Percentiles rank a stretch among this genome's conserved stretches.
Conservation (phyloP, 2,113 vertebrate genomes). For the Rhegmatorhina hoffmannsi region DNA sequence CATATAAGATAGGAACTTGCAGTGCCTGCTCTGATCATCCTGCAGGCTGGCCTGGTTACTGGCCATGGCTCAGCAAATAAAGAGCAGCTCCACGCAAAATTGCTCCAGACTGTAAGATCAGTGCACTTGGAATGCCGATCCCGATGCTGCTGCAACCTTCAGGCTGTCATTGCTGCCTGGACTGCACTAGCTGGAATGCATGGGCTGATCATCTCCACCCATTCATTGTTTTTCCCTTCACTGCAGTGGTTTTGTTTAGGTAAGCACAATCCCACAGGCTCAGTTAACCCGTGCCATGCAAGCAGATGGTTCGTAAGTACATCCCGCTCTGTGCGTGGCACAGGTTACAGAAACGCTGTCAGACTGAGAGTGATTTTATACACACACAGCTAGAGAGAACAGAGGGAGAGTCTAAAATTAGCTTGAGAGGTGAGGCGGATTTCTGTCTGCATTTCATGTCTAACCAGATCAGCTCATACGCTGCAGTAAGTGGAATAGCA, state of each 20-base stretch:
- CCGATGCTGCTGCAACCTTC: conserved; percentile 67
- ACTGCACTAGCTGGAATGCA: conserved; percentile 59
- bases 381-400: conserved; percentile 21
- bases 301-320: conserved; percentile 46
- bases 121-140: conserved; percentile 64
- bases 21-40: conserved; percentile 74
- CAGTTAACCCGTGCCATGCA: conserved; percentile 71
- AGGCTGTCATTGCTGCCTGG: conserved; percentile 65
- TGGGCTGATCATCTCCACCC: conserved; percentile 72
- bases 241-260: conserved; percentile 74
- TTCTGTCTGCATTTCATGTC: conserved; percentile 48
- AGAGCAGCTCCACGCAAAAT: conserved; percentile 44
- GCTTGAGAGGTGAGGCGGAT: conserved; percentile 59
- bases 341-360: conserved; percentile 54
- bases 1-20: conserved; percentile 80
- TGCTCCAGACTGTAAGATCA: conserved; percentile 26
- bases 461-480: conserved; percentile 41
- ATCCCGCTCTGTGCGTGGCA: neutral
- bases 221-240: conserved; percentile 71
- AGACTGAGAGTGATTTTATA: conserved; percentile 50
- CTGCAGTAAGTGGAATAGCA: conserved; percentile 29
- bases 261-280: conserved; percentile 68
- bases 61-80: conserved; percentile 68
- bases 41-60: conserved; percentile 67
- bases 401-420: conserved; percentile 69